phyloP scores from a whole-genome alignment of 1,140 invertebrate genomes.

The Apis mellifera region DNA sequence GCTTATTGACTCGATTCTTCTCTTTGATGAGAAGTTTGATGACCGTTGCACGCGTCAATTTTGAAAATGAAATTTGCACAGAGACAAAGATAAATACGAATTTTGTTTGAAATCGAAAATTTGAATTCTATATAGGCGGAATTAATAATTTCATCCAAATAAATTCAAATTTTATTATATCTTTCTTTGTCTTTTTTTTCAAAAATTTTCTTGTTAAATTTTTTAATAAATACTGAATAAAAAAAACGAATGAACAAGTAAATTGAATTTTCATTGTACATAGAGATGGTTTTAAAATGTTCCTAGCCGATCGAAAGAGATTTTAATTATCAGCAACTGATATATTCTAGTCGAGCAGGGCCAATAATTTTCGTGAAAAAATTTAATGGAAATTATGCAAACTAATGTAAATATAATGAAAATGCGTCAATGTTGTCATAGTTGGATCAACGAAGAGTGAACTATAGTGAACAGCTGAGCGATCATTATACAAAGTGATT shows the following conservation, averaged over 20 bases:
- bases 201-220: no score
- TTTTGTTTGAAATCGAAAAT: background rate
- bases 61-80: background rate
- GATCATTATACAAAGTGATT: background rate
- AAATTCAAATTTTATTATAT: no score
- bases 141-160: background rate
- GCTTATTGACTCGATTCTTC: constrained; percentile 1
- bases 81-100: background rate
- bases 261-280: no score
- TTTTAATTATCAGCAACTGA: background rate
- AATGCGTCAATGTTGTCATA: background rate
- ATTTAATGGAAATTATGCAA: background rate
- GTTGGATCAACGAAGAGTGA: background rate
- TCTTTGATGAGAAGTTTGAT: background rate
- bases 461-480: background rate
- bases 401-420: constrained; percentile 1
- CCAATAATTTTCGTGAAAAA: constrained; percentile 4
- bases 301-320: background rate
- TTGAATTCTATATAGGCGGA: background rate
- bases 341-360: background rate
- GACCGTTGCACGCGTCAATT: background rate
- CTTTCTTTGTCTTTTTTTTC: no score
- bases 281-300: no score
- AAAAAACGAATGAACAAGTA: no score
- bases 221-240: no score